A percentile compares a stretch with the other conserved stretches of the same genome.
Evolutionary conservation across 1,140 invertebrate species (phyloP).

Genomic region (Bombus superbus): DNA sequence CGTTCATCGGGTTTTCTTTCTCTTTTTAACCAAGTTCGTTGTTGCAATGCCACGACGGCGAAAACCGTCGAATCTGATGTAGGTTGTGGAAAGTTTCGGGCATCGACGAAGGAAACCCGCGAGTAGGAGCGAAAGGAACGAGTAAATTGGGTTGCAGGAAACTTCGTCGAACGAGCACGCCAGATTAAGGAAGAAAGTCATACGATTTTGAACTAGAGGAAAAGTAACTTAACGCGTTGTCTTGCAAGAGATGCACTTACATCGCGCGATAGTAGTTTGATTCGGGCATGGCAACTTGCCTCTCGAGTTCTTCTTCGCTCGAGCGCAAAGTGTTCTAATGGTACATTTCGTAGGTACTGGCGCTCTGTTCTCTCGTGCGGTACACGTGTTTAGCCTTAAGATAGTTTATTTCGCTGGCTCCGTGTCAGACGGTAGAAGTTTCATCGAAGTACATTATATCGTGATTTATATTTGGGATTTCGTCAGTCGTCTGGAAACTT

Average conservation of each 20-base stretch:
- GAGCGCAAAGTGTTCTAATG: constrained; percentile 26
- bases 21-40: background rate
- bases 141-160: background rate
- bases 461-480: background rate
- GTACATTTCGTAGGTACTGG: constrained; percentile 2
- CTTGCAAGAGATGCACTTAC: constrained; percentile 1
- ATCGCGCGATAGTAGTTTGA: background rate
- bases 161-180: background rate
- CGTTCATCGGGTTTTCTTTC: background rate
- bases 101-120: background rate
- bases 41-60: background rate
- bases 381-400: background rate
- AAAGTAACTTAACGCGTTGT: constrained; percentile 19
- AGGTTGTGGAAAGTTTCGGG: background rate
- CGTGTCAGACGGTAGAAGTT: background rate
- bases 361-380: background rate
- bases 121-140: background rate
- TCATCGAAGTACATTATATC: background rate
- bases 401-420: background rate
- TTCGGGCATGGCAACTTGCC: constrained; percentile 28
- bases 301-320: background rate
- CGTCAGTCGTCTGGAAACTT: background rate
- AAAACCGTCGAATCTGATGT: background rate
- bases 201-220: background rate
- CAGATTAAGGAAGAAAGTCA: background rate